These are phyloP conservation scores for Pantherophis vulpinus DNA, from an alignment of 2,797 vertebrate species.

Conservation along the genomic window DNA sequence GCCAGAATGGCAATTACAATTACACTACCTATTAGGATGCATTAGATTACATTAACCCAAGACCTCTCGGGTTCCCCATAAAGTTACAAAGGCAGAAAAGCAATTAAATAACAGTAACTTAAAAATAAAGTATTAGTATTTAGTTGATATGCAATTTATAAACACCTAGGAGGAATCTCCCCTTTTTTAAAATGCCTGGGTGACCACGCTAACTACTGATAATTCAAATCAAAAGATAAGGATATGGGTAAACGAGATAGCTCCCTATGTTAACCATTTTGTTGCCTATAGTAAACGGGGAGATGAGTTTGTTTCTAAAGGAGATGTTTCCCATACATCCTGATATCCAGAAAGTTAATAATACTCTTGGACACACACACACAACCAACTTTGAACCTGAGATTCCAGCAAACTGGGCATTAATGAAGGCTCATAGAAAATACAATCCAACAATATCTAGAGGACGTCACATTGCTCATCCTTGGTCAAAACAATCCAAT, in stretches of 20 bases:
- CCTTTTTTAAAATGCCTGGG: constrained; percentile 2
- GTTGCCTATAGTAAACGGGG: not conserved
- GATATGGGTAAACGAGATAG: constrained; percentile 30
- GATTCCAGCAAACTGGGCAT: not conserved
- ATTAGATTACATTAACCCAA: constrained; percentile 69
- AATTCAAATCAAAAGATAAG: constrained; percentile 2
- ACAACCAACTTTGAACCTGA: not conserved
- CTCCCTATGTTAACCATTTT: constrained; percentile 37
- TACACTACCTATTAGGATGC: constrained; percentile 60
- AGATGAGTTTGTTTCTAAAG: not conserved
- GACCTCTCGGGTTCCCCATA: constrained; percentile 59
- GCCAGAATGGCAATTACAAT: constrained; percentile 56
- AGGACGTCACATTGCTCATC: not conserved
- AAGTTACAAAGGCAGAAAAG: constrained; percentile 38
- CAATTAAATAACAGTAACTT: constrained; percentile 45
- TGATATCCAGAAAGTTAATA: not conserved
- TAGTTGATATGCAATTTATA: constrained; percentile 17
- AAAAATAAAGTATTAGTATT: constrained; percentile 47
- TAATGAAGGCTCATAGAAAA: not conserved
- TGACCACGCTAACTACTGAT: constrained; percentile 4
- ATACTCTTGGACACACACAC: not conserved
- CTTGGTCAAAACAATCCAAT: not conserved
- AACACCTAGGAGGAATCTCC: constrained; percentile 8
- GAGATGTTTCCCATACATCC: not conserved
- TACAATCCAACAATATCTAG: not conserved